Evolutionary conservation across 2,113 vertebrate species (phyloP), one percentile per base, ranked within the genome.

Genomic region (Seriola dumerili): DNA sequence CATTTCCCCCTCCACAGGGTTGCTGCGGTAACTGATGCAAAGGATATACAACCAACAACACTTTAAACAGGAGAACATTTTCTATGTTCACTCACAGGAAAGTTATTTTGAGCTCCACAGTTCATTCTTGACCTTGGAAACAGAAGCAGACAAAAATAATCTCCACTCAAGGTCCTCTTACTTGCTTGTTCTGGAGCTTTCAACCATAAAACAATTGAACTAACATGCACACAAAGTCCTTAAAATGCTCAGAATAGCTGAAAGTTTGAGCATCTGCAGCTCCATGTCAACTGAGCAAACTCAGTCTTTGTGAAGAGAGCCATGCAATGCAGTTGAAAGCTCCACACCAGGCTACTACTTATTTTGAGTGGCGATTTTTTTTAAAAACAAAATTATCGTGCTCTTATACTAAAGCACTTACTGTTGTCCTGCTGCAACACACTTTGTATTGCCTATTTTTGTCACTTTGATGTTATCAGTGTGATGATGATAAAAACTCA

Each of bases 1-100:
- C 68, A 78, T 21, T 14, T 44, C 46, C 34, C 62, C 58, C 48
- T 73, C 50, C 50, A 63, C 66, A 64, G 62, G 34, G 29, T 12
- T 23, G 36, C 36, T 44, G 40, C 58, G 10, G 25, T 64, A 29
- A 50, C 1, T 73, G 38, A 62, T 8, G 4, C 9, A 6, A 74
- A 57, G 16, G 14, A 46, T 14, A n/a, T 3, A 25, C 13, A 65
- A n/a, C 21, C 63, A 23, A 14, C 21, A 44, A 42, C 8, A 42
- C 38, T 21, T n/a, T n/a, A 9, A 36, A 17, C 19, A 4, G 10
- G 52, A n/a, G 9, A 54, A 54, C 19, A n/a, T 10, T n/a, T n/a
- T 54, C 8, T 13, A 13, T 25, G n/a, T 57, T 25, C 1, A 25
- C n/a, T 4, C 2, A 52, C 50, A 48, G 12, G 46, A 16, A 48